Percentiles rank a stretch among this genome's conserved stretches.
Conservation (phyloP, 2,797 vertebrate genomes). For the Anabas testudineus region DNA sequence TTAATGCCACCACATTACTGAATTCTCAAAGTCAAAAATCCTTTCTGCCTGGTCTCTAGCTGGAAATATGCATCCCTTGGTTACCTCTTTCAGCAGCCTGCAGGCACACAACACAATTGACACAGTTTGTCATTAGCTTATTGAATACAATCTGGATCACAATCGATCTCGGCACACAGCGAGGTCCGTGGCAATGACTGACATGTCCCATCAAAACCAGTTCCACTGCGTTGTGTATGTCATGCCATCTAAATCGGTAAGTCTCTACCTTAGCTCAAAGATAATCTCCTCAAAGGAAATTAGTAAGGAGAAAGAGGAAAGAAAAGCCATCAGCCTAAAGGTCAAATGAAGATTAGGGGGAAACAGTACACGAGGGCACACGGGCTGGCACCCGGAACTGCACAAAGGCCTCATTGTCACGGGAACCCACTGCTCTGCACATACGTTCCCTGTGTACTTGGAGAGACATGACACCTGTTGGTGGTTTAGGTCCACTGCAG, state of each 20-base stretch:
- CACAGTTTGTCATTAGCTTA: conserved; percentile 41
- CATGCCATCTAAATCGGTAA: conserved; percentile 54
- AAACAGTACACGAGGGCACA: conserved; percentile 80
- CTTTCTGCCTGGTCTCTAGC: neutral
- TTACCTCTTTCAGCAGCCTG: conserved; percentile 3
- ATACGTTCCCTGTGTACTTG: conserved; percentile 36
- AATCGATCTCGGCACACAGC: conserved; percentile 20
- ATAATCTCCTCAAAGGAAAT: conserved; percentile 79
- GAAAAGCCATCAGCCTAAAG: conserved; percentile 79
- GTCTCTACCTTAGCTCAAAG: conserved; percentile 54
- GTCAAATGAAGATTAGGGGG: conserved; percentile 84
- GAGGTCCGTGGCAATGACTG: conserved; percentile 6
- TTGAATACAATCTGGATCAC: conserved; percentile 26
- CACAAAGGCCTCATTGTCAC: conserved; percentile 83
- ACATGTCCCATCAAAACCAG: conserved; percentile 41
- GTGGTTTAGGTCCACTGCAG: conserved; percentile 71
- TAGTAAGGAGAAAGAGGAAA: conserved; percentile 64
- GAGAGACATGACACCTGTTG: conserved; percentile 78
- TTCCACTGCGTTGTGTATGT: conserved; percentile 36
- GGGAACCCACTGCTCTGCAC: conserved; percentile 68
- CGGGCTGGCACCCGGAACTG: conserved; percentile 78
- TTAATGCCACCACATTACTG: neutral
- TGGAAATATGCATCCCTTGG: neutral
- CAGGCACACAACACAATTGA: conserved; percentile 22
- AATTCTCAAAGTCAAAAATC: conserved; percentile 25